A percentile compares a stretch with the other conserved stretches of the same genome.
Evolutionary conservation across 2,797 vertebrate species (phyloP).

Genomic region (Nannoperca obscura): DNA sequence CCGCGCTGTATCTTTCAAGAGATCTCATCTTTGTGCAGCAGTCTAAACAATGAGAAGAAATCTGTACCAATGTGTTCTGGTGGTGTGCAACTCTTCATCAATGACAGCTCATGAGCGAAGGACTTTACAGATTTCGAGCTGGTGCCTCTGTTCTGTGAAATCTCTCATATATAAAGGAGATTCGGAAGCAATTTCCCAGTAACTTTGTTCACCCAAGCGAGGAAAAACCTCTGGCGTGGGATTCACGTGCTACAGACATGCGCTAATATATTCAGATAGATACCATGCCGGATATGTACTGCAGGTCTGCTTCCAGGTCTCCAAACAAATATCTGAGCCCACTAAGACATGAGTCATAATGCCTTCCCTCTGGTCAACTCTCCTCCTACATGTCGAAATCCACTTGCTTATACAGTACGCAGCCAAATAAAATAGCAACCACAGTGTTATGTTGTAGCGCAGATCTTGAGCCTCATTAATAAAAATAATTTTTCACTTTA

Average conservation of each 20-base stretch:
- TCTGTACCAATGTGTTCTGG: neutral
- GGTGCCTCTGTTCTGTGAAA: neutral
- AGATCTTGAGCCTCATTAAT: conserved; percentile 22
- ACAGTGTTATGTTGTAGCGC: neutral
- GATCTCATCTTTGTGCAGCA: neutral
- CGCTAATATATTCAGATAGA: conserved; percentile 17
- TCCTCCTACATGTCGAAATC: conserved; percentile 17
- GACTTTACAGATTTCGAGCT: neutral
- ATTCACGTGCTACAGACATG: conserved; percentile 18
- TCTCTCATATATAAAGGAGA: neutral
- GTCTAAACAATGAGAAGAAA: conserved; percentile 7
- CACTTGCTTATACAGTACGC: conserved; percentile 1
- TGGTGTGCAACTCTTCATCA: conserved; percentile 12
- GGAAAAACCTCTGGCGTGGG: neutral
- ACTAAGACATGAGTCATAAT: neutral
- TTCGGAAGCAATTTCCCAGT: neutral
- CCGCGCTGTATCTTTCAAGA: conserved; percentile 1
- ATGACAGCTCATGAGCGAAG: neutral
- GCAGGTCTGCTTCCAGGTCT: conserved; percentile 41
- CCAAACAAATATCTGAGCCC: conserved; percentile 30
- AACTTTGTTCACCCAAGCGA: conserved; percentile 8
- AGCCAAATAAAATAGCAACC: conserved; percentile 24
- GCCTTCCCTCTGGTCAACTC: conserved; percentile 9
- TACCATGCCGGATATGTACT: conserved; percentile 4
- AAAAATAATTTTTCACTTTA: conserved; percentile 19